Percentiles rank a stretch among this genome's conserved stretches.
phyloP scores from a whole-genome alignment of 2,888 invertebrate genomes.

The Seira sanloemensis region DNA sequence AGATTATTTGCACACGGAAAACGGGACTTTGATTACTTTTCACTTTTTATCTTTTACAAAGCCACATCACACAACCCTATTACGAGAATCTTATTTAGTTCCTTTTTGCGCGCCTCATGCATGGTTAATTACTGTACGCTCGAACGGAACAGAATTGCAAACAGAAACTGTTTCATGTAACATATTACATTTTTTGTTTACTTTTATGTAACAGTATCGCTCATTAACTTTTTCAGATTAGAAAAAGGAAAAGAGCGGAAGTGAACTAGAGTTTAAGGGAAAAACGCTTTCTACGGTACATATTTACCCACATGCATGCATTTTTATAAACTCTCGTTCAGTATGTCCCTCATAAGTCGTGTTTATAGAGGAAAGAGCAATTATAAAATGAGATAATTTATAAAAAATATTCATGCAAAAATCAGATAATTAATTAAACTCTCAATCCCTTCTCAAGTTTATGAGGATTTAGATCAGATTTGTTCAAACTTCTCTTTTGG shows the following conservation, averaged over 20 bases:
- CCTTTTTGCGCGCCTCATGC: not conserved
- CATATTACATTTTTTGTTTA: not conserved
- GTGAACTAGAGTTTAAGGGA: not conserved
- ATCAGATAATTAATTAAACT: too few species aligned
- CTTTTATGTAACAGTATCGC: not conserved
- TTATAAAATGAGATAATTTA: too few species aligned
- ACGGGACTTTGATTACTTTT: slow-evolving; percentile 48
- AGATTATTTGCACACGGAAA: slow-evolving; percentile 10
- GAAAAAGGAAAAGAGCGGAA: slow-evolving; percentile 43
- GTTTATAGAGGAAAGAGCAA: too few species aligned
- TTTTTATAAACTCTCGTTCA: too few species aligned
- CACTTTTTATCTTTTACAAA: slow-evolving; percentile 22
- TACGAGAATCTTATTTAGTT: not conserved
- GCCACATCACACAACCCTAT: not conserved
- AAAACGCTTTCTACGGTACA: not conserved
- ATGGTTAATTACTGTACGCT: not conserved
- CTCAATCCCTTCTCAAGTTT: too few species aligned
- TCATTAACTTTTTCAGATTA: not conserved
- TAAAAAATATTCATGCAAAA: too few species aligned
- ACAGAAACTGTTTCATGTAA: not conserved
- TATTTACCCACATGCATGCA: too few species aligned
- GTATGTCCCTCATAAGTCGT: too few species aligned
- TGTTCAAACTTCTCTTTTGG: too few species aligned
- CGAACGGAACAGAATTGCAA: too few species aligned
- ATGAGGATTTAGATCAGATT: too few species aligned